Evolutionary conservation across 2,113 vertebrate genomes (phyloP).

Genomic region (Menura novaehollandiae): DNA sequence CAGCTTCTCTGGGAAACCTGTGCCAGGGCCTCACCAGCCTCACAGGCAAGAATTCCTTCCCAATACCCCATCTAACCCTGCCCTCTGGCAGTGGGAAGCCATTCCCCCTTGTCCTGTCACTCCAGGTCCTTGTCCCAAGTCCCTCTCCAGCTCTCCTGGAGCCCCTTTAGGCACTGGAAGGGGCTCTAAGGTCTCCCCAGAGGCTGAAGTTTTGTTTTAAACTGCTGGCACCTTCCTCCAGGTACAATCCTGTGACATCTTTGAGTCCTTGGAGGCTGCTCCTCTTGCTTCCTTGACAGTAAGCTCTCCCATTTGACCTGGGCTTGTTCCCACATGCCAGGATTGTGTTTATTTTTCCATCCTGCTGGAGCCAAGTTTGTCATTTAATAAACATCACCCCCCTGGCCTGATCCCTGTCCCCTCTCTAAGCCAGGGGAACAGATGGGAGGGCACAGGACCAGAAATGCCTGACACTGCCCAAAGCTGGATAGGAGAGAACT

Average conservation of each 20-base stretch:
- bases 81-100: neutral
- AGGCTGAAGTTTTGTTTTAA: neutral
- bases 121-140: neutral
- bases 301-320: neutral
- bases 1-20: neutral
- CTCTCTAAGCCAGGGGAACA: neutral
- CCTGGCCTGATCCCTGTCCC: neutral
- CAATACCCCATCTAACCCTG: rapidly evolving
- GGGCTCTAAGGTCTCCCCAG: neutral
- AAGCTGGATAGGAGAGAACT: neutral
- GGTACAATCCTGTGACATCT: neutral
- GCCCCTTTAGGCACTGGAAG: rapidly evolving
- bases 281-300: neutral
- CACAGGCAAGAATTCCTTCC: rapidly evolving
- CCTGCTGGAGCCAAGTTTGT: neutral
- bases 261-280: neutral
- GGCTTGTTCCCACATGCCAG: neutral
- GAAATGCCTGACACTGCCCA: neutral
- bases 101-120: neutral
- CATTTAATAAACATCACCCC: neutral
- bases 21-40: rapidly evolving
- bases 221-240: neutral
- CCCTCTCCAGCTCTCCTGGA: neutral
- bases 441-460: conserved; percentile 22
- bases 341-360: conserved; percentile 19